Evolutionary conservation across 2,888 invertebrate species (phyloP).

Genomic region (Dione juno): DNA sequence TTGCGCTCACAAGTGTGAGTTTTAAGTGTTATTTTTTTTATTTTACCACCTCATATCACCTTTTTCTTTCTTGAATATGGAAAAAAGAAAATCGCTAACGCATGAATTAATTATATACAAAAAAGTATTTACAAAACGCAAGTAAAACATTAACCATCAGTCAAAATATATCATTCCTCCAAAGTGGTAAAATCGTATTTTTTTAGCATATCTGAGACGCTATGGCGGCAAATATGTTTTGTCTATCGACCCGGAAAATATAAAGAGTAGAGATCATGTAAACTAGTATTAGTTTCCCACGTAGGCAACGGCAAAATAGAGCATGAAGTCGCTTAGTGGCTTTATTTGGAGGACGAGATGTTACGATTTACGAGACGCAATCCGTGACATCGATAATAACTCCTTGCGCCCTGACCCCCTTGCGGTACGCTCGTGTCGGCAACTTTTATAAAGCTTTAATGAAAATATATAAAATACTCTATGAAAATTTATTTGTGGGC

Average conservation of each 20-base stretch:
- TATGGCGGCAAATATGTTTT: neutral
- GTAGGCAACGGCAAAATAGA: constrained; percentile 40
- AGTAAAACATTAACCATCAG: too few species aligned
- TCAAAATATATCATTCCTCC: neutral
- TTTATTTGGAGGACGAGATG: constrained; percentile 62
- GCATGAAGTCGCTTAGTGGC: constrained; percentile 52
- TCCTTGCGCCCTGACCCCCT: constrained; percentile 66
- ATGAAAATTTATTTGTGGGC: too few species aligned
- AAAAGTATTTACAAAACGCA: too few species aligned
- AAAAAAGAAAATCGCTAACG: too few species aligned
- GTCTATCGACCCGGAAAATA: constrained; percentile 12
- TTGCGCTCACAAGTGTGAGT: neutral
- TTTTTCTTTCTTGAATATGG: too few species aligned
- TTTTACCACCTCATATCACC: neutral
- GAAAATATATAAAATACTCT: too few species aligned
- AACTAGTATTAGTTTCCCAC: constrained; percentile 32
- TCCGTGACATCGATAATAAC: constrained; percentile 78
- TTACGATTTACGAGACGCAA: constrained; percentile 47
- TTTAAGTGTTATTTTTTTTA: neutral
- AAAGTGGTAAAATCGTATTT: neutral
- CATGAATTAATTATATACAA: too few species aligned
- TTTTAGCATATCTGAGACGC: neutral
- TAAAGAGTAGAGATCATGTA: constrained; percentile 7
- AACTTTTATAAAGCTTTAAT: neutral
- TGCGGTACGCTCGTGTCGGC: constrained; percentile 45